Percentiles rank a stretch among this genome's conserved stretches.
Conservation (phyloP, 2,797 vertebrate species). For the Cuniculus paca region DNA sequence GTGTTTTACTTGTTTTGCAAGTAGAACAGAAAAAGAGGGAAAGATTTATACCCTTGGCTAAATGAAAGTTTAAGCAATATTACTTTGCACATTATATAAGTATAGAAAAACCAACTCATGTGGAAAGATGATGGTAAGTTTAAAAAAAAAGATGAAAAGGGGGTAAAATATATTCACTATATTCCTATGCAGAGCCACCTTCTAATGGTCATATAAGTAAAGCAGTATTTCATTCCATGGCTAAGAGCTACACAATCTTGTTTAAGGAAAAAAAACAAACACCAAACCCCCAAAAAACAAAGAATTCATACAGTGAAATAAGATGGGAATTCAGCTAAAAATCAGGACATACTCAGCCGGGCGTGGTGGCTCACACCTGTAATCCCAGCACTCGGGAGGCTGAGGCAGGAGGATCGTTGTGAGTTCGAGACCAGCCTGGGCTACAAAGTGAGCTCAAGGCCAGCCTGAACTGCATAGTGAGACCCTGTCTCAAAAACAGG, state of each 20-base stretch:
- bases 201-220: conserved; percentile 33
- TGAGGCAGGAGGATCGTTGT: too few species aligned
- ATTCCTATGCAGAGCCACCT: neutral
- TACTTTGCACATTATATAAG: neutral
- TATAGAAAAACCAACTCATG: neutral
- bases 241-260: conserved; percentile 1
- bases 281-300: neutral
- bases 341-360: conserved; percentile 2
- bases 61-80: conserved; percentile 38
- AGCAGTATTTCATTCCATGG: neutral
- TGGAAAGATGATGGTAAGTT: conserved; percentile 36
- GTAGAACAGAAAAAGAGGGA: conserved; percentile 23
- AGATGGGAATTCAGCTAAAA: conserved; percentile 21
- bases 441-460: too few species aligned
- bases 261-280: neutral
- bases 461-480: too few species aligned
- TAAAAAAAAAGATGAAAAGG: neutral
- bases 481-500: too few species aligned
- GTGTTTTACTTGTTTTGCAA: conserved; percentile 48
- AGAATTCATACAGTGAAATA: neutral
- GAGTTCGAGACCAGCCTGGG: too few species aligned
- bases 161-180: neutral
- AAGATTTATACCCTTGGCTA: neutral
- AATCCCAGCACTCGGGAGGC: too few species aligned
- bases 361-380: too few species aligned